Conservation (phyloP, 1,140 invertebrate genomes). For the Pogonognathellus flavescens region DNA sequence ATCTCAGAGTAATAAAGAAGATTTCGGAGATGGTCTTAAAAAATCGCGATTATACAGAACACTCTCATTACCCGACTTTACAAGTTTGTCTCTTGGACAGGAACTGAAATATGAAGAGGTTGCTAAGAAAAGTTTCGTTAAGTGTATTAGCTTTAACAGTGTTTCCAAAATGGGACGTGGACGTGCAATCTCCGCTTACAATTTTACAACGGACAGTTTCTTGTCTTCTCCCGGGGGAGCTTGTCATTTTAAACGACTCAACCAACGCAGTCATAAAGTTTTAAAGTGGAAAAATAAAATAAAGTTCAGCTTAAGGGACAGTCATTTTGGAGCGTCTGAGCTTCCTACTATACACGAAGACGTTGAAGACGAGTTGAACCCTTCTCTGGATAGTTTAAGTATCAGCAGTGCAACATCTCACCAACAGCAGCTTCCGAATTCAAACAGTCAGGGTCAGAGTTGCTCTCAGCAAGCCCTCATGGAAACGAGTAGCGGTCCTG, state of each 20-base stretch:
- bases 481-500: constrained; percentile 66
- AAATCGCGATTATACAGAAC: background rate
- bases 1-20: background rate
- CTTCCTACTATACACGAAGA: constrained; percentile 51
- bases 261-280: background rate
- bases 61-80: constrained; percentile 52
- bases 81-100: constrained; percentile 43
- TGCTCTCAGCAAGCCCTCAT: constrained; percentile 74
- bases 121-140: background rate
- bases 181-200: background rate
- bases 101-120: background rate
- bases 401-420: background rate
- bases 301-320: constrained; percentile 26
- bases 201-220: background rate
- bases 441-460: constrained; percentile 9
- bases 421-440: background rate
- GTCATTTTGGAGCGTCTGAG: constrained; percentile 26
- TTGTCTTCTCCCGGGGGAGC: constrained; percentile 19
- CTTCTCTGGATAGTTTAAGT: constrained; percentile 8
- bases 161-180: constrained; percentile 27
- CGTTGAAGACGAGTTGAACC: background rate
- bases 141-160: background rate
- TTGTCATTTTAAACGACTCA: background rate
- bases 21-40: constrained; percentile 13
- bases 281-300: constrained; percentile 30